Evolutionary conservation across 2,888 invertebrate genomes (phyloP).

Genomic region (Eulithis testata): DNA sequence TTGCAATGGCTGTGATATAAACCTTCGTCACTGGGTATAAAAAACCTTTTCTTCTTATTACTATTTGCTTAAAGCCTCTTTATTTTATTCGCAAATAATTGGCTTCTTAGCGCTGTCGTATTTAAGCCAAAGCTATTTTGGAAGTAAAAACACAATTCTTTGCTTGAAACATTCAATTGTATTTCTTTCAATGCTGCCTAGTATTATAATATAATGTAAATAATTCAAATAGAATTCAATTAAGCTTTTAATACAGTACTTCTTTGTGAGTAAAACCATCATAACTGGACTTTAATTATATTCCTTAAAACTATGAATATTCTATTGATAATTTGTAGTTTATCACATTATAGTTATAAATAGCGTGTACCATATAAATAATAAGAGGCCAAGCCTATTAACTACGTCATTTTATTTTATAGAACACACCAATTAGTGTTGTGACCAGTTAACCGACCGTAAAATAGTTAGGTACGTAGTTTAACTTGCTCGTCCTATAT

Average conservation of each 20-base stretch:
- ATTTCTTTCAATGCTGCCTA: background rate
- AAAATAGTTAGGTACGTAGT: slow-evolving; percentile 48
- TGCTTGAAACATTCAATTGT: background rate
- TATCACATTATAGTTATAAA: background rate
- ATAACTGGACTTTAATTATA: background rate
- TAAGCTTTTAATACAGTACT: background rate
- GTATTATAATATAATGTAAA: background rate
- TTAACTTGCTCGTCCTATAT: slow-evolving; percentile 49
- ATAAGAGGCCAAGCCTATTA: slow-evolving; percentile 35
- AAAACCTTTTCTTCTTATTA: slow-evolving; percentile 41
- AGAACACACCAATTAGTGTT: slow-evolving; percentile 54
- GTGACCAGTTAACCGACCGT: slow-evolving; percentile 54
- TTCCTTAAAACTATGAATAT: background rate
- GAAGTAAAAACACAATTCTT: background rate
- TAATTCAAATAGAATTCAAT: background rate
- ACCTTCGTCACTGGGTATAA: slow-evolving; percentile 75
- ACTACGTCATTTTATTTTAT: slow-evolving; percentile 48
- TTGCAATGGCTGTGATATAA: slow-evolving; percentile 77
- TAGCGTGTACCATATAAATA: slow-evolving; percentile 1
- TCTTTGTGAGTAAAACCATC: background rate
- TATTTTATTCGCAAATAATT: slow-evolving; percentile 19
- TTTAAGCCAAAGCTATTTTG: too few species aligned
- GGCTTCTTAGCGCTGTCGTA: slow-evolving; percentile 13
- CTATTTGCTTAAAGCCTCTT: slow-evolving; percentile 54
- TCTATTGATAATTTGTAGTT: background rate